Evolutionary conservation across 2,888 invertebrate species (phyloP).

Genomic region (Tiliacea aurago): DNA sequence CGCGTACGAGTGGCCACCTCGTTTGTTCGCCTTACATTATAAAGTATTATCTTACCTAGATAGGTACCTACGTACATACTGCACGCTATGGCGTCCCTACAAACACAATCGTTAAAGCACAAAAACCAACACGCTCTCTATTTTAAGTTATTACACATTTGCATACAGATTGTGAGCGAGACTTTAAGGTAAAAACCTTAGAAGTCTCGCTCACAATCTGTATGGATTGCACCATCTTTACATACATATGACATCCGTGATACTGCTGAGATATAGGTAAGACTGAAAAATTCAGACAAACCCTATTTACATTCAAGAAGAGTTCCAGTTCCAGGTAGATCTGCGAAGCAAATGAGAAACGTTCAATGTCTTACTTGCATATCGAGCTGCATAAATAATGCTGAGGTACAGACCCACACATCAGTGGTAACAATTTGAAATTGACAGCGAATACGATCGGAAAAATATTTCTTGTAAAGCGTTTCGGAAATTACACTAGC

Average conservation of each 20-base stretch:
- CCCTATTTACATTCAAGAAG: conserved; percentile 50
- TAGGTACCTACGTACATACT: too few relatives aligned
- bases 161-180: too few relatives aligned
- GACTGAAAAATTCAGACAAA: conserved; percentile 48
- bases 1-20: too few relatives aligned
- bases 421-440: neutral
- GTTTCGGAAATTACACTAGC: too few relatives aligned
- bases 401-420: neutral
- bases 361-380: conserved; percentile 43
- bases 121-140: neutral
- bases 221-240: conserved; percentile 29
- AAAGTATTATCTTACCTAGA: too few relatives aligned
- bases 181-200: neutral
- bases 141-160: neutral
- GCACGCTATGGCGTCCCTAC: too few relatives aligned
- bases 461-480: too few relatives aligned
- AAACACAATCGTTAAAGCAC: neutral
- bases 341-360: conserved; percentile 54
- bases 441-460: neutral
- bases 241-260: conserved; percentile 1
- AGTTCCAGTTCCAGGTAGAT: conserved; percentile 43
- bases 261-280: conserved; percentile 11
- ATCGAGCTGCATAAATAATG: conserved; percentile 48
- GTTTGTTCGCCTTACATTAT: too few relatives aligned
- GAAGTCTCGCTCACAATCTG: neutral